A percentile compares a stretch with the other conserved stretches of the same genome.
phyloP scores from a whole-genome alignment of 1,140 invertebrate genomes.

The silkworm (Bombyx mori) region ASM3026992v2 NC_085121.1:5854001-5854500 shows the following conservation, averaged over 20 bases:
- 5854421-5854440: slow-evolving; percentile 44
- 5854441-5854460: slow-evolving; percentile 38
- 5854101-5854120: slow-evolving; percentile 56
- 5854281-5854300: not conserved
- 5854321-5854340: slow-evolving; percentile 46
- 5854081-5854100: slow-evolving; percentile 66
- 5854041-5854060: slow-evolving; percentile 70
- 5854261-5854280: slow-evolving; percentile 9
- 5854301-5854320: not conserved
- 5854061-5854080: slow-evolving; percentile 69
- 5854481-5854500: too few species aligned
- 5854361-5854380: slow-evolving; percentile 67
- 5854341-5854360: slow-evolving; percentile 44
- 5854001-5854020: slow-evolving; percentile 68
- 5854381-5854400: slow-evolving; percentile 64
- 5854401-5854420: slow-evolving; percentile 45
- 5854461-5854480: not conserved
- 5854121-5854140: slow-evolving; percentile 48
- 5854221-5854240: slow-evolving; percentile 20
- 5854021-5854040: slow-evolving; percentile 70
- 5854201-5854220: slow-evolving; percentile 11
- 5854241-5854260: slow-evolving; percentile 18
- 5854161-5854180: slow-evolving; percentile 34
- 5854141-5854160: slow-evolving; percentile 52
- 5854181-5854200: slow-evolving; percentile 19